Base-by-base conservation (phyloP, 2,797 vertebrate genomes). In the Melanotaenia maccullochi region DNA sequence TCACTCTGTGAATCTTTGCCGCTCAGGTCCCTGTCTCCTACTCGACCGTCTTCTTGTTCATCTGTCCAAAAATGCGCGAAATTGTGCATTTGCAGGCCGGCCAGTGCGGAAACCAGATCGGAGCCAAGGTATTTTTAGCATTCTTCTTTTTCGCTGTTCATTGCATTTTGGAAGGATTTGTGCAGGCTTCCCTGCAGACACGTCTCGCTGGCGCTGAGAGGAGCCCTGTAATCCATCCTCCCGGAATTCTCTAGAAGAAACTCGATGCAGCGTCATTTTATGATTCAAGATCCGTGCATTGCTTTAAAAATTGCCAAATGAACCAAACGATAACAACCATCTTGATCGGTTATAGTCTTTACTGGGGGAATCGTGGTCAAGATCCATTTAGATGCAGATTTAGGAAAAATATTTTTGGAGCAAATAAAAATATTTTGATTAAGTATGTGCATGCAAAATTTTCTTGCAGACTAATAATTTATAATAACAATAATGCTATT, bases 21-120 rank as follows among this genome's bases (percentile, higher is more conserved):
- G 60, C 61, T 60, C 79, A 7, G 25, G 36, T 36, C 32, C 11
- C 3, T 61, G 4, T 65, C 77, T 70, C 40, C 51, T 20, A 0
- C 70, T 60, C 47, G 9, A 58, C 18, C 16, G 1, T 47, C 58
- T 6, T 63, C 54, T 18, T 16, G 1, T 38, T 38, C 59, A 71
- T 63, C 64, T 8, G 5, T 59, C 35, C 70, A 93, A 76, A 76
- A 88, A 97, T 97, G 96, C 94, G 96, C 47, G 96, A 97, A 88
- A 97, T 97, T 81, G 96, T 97, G 87, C 96, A 97, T 89, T 93
- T 97, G 85, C 96, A 97, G 87, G 97, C 96, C 75, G 97, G 96
- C 58, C 96, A 97, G 84, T 97, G 96, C 87, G 96, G 96, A 60
- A 93, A 96, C 92, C 93, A 94, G 84, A 95, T 94, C 71, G 94